phyloP scores from a whole-genome alignment of 2,797 vertebrate genomes.

The Squalus acanthias region DNA sequence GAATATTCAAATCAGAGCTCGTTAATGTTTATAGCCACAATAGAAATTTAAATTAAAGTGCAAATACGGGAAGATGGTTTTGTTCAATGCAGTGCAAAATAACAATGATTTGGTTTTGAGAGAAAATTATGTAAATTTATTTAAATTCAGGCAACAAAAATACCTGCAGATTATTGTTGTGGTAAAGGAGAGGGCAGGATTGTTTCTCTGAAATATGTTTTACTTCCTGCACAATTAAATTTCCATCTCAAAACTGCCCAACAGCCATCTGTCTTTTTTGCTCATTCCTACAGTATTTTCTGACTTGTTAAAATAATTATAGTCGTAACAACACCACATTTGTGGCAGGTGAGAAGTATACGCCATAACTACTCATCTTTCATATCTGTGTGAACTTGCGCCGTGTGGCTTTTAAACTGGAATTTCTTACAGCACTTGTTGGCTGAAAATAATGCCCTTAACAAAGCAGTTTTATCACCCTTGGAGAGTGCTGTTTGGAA shows the following conservation, averaged over 20 bases:
- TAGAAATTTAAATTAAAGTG: slow-evolving; percentile 75
- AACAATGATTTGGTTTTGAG: slow-evolving; percentile 63
- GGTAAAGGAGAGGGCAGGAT: slow-evolving; percentile 44
- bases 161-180: slow-evolving; percentile 58
- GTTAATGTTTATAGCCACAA: slow-evolving; percentile 74
- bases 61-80: slow-evolving; percentile 70
- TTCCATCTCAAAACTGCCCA: background rate
- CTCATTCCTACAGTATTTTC: background rate
- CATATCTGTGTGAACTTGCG: background rate
- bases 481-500: background rate
- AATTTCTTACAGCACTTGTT: background rate
- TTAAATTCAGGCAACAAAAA: slow-evolving; percentile 62
- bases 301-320: background rate
- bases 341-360: background rate
- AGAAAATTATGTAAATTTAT: slow-evolving; percentile 74
- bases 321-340: background rate
- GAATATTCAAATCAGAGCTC: slow-evolving; percentile 73
- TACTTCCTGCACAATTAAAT: slow-evolving; percentile 22
- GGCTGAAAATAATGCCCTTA: background rate
- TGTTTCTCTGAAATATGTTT: background rate
- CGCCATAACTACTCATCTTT: background rate
- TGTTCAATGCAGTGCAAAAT: slow-evolving; percentile 61
- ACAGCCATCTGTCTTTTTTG: background rate
- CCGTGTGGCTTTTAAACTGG: background rate
- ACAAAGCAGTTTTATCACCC: background rate